These are phyloP conservation scores for Macropodus opercularis DNA, from an alignment of 2,797 vertebrate genomes.

Conservation along the genomic window DNA sequence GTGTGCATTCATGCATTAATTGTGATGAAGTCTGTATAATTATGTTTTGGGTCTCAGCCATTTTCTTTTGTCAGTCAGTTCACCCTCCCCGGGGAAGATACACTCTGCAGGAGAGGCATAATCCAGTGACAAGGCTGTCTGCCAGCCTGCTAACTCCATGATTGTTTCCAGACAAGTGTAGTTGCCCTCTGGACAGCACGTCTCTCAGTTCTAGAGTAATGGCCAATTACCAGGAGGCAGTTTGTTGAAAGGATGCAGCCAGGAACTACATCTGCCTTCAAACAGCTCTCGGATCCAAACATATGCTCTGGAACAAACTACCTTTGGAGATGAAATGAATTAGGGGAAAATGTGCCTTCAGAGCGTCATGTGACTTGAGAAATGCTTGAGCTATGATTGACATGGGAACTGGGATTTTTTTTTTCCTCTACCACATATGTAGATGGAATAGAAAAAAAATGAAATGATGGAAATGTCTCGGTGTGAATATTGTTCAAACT, in stretches of 20 bases:
- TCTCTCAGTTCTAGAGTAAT: constrained; percentile 78
- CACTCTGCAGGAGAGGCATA: constrained; percentile 61
- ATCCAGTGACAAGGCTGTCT: constrained; percentile 72
- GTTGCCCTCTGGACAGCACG: constrained; percentile 79
- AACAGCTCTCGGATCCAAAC: constrained; percentile 72
- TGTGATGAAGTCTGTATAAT: constrained; percentile 30
- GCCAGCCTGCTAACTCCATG: constrained; percentile 76
- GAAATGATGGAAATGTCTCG: constrained; percentile 43
- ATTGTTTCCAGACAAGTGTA: constrained; percentile 82
- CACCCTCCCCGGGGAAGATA: constrained; percentile 44
- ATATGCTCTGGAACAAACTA: constrained; percentile 71
- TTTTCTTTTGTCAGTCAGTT: constrained; percentile 42
- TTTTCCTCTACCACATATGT: constrained; percentile 36
- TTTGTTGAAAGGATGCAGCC: constrained; percentile 80
- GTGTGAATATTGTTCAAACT: constrained; percentile 26
- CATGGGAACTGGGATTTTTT: constrained; percentile 44
- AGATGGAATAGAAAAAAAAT: constrained; percentile 37
- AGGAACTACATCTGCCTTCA: constrained; percentile 78
- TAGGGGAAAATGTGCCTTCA: constrained; percentile 44
- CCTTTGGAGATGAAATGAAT: constrained; percentile 62
- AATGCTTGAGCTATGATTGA: constrained; percentile 49
- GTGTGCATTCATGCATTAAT: constrained; percentile 15
- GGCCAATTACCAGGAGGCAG: constrained; percentile 81
- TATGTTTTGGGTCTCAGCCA: constrained; percentile 35
- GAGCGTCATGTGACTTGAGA: constrained; percentile 51